Evolutionary conservation across 2,797 vertebrate species (phyloP), one percentile per base, ranked within the genome.

Genomic region (Gephyroberyx darwinii): DNA sequence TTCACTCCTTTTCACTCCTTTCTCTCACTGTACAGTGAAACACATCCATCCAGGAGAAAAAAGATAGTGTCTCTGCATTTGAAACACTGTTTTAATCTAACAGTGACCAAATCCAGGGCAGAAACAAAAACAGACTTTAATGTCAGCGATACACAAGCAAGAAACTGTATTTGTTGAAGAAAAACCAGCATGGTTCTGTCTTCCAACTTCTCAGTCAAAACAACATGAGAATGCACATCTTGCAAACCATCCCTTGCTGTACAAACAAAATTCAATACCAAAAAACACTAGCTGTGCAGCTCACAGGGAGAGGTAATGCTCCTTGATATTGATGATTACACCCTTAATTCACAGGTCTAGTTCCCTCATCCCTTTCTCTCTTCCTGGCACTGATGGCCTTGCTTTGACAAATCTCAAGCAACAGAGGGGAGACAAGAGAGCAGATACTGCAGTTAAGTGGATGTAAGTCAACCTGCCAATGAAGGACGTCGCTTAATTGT

Each of bases 401-500:
- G 78, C 83, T 84, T 90, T 93, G 92, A 93, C 86, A 91, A 90
- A 93, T 92, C 86, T 86, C 80, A 90, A 81, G 90, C 82, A 87
- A 85, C 87, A 85, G 75, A 80, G 80, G 79, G 87, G 71, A 43
- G 85, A 91, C 86, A 88, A 88, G 86, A 75, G 86, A 91, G 88
- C 90, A 86, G 86, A 90, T 88, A 90, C 86, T 80, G 82, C 84
- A 76, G 81, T 90, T 92, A 92, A 92, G 92, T 90, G 91, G 88
- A 88, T 87, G 87, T 92, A 93, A 93, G 90, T 94, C 91, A 94
- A 93, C 86, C 89, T 93, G 93, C 89, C 92, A 92, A 91, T 92
- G 90, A 80, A 82, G 76, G 85, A 85, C 63, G 78, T 74, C 69
- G 74, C 77, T 90, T 94, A 94, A 95, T 93, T 93, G 90, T 76